Conservation (phyloP, 2,888 invertebrate genomes). For the Eulithis testata region DNA sequence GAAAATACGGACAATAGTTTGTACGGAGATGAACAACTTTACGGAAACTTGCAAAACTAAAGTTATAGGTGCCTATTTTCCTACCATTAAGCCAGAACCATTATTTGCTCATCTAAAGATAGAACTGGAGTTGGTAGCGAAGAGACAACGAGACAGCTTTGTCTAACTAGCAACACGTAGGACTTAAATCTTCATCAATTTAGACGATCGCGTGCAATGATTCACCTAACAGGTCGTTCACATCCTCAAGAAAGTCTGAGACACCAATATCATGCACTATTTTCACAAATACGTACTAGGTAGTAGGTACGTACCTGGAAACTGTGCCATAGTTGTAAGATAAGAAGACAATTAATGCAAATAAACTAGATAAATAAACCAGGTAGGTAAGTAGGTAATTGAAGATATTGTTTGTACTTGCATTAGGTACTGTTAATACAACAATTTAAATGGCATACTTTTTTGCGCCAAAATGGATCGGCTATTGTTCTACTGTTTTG, state of each 20-base stretch:
- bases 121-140: slow-evolving; percentile 7
- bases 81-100: no score
- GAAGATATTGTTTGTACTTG: slow-evolving; percentile 18
- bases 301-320: slow-evolving; percentile 8
- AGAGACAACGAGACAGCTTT: slow-evolving; percentile 26
- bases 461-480: neutral
- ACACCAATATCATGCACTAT: slow-evolving; percentile 13
- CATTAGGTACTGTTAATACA: slow-evolving; percentile 18
- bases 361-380: slow-evolving; percentile 23
- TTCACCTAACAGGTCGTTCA: slow-evolving; percentile 30
- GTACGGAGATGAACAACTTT: neutral
- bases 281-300: slow-evolving; percentile 12
- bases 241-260: slow-evolving; percentile 18
- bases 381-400: slow-evolving; percentile 2
- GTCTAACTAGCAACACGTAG: slow-evolving; percentile 20
- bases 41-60: no score
- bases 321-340: slow-evolving; percentile 29
- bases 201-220: slow-evolving; percentile 23
- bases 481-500: slow-evolving; percentile 12
- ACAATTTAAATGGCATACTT: slow-evolving; percentile 7
- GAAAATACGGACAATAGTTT: neutral
- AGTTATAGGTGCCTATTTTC: no score
- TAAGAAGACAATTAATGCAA: slow-evolving; percentile 23
- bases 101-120: slow-evolving; percentile 12
- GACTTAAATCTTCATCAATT: slow-evolving; percentile 14